These are phyloP conservation scores for Xenopus petersii DNA, from an alignment of 2,797 vertebrate species.

Conservation along the genomic window DNA sequence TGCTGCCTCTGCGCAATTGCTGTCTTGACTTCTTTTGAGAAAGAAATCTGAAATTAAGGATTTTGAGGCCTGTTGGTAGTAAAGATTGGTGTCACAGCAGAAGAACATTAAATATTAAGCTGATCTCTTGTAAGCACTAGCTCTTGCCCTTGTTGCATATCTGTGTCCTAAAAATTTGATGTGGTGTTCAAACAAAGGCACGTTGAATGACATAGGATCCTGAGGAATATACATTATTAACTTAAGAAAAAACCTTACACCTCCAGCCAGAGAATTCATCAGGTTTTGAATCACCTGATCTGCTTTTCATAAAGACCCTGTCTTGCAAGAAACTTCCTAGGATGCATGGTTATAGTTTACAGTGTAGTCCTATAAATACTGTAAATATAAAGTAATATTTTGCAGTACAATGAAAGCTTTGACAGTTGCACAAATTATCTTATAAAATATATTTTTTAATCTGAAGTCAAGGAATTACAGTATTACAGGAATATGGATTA, in stretches of 20 bases:
- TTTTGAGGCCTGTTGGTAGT: constrained; percentile 13
- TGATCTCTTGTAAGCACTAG: constrained; percentile 49
- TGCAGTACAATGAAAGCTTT: no score
- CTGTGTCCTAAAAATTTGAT: constrained; percentile 63
- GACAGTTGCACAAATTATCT: no score
- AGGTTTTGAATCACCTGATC: neutral
- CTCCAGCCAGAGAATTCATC: constrained; percentile 9
- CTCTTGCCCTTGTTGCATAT: constrained; percentile 52
- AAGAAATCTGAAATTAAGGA: neutral
- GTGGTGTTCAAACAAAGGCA: constrained; percentile 48
- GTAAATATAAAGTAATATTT: no score
- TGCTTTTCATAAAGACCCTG: neutral
- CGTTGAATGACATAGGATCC: constrained; percentile 56
- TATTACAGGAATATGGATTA: no score
- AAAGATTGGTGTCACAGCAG: constrained; percentile 35
- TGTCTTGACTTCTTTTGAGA: neutral
- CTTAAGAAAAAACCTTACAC: constrained; percentile 27
- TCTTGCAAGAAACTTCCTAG: no score
- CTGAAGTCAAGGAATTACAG: no score
- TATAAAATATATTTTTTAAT: no score
- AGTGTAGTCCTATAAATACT: no score
- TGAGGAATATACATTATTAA: constrained; percentile 56
- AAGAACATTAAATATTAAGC: constrained; percentile 59
- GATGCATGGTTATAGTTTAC: no score
- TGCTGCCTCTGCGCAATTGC: neutral